Evolutionary conservation across 2,888 invertebrate species (phyloP).

Genomic region (Mystacides longicornis): DNA sequence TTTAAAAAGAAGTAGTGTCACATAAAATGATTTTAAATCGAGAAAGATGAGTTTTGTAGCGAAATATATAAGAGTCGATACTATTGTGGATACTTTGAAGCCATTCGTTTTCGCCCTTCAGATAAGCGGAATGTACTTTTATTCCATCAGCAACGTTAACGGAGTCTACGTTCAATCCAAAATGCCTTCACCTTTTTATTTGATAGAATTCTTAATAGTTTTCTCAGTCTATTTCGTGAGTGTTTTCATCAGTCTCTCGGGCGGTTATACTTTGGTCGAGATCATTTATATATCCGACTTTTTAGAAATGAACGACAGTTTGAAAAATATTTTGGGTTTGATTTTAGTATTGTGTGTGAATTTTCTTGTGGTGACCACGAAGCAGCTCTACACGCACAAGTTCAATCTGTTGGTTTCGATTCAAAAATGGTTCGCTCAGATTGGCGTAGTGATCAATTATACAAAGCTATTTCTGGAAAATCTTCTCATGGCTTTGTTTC

Average conservation of each 20-base stretch:
- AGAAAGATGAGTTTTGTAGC: no score
- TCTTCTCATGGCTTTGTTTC: neutral
- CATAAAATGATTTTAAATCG: no score
- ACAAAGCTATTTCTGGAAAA: neutral
- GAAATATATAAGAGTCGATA: neutral
- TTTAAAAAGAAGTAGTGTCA: no score
- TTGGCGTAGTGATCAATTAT: neutral
- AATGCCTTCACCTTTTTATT: neutral
- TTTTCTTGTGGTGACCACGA: neutral
- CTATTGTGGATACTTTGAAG: neutral
- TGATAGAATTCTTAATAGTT: neutral
- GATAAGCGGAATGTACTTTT: neutral
- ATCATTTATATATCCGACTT: neutral
- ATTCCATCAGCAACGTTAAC: neutral
- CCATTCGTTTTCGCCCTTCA: neutral
- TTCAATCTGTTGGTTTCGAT: neutral
- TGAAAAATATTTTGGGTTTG: neutral
- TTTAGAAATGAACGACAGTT: neutral
- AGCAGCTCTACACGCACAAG: neutral
- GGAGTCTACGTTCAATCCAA: neutral
- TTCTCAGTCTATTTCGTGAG: neutral
- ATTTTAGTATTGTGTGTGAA: neutral
- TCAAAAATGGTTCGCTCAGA: neutral
- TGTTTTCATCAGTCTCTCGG: neutral
- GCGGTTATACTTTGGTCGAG: neutral